Base-by-base conservation (phyloP, 2,888 invertebrate genomes). In the Isotomurus palustris region DNA sequence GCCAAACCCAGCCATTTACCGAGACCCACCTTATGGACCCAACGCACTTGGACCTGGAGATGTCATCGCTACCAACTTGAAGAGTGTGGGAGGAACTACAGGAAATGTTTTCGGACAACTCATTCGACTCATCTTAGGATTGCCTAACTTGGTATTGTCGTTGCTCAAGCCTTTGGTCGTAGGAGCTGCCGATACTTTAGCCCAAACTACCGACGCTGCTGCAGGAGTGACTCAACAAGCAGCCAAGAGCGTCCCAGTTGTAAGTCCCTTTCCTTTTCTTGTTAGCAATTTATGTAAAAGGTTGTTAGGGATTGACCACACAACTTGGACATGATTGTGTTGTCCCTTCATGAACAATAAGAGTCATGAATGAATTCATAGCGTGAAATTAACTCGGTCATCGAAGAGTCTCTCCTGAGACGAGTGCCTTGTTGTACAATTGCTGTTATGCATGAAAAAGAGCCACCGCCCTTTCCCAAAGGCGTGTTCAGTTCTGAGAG, bases 101-200 rank as follows among this genome's bases (percentile, higher is more conserved):
- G 71, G 71, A 63, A 71, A 71, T 53, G 71, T 71, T 10, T 69
- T 71, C 52, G 71, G 71, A 47, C 71, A 71, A 58, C 49, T 71
- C 14, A 69, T 70, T 41, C 61, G 71, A 27, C 60, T 71, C 22
- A 65, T 71, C 28, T 49, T 71, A 10, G 71, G 71, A 36, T 62
- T 71, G 22, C 71, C 71, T 17, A 71, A 69, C 55, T 60, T 71
- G 58, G 67, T 68, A 8, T 48, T 71, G 48, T 68, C 68, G 1
- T 58, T 71, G 8, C 53, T 71, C 25, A 71, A 71, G 40, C 71
- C 71, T 27, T 58, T 71, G 51, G 68, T 71, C 53, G 69, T 69
- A n/a, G 71, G 71, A 36, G 69, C 68, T 55, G 71, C 71, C 12
- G 71, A 71, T 53, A 71, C 71, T 8, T 53, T 68, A 21, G 71